phyloP scores from a whole-genome alignment of 2,888 invertebrate genomes.

The Agrotis puta region DNA sequence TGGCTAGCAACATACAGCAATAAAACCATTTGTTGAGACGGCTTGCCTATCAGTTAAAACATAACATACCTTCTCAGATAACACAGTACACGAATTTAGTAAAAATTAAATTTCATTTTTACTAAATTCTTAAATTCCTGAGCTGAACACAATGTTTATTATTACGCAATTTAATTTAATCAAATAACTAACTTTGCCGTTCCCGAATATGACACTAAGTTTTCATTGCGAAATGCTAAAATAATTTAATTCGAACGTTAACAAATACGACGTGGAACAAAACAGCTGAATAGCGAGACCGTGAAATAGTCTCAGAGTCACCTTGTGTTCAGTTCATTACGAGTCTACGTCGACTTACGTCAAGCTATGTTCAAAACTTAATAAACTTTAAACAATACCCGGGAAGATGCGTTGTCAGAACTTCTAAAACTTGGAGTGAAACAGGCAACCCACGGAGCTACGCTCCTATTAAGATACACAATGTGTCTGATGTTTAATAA shows the following conservation, averaged over 20 bases:
- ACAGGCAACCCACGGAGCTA: constrained; percentile 81
- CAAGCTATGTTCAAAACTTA: constrained; percentile 87
- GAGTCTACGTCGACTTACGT: constrained; percentile 83
- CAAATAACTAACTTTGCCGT: constrained; percentile 46
- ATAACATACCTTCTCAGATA: background rate
- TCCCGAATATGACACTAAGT: constrained; percentile 32
- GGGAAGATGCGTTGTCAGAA: constrained; percentile 88
- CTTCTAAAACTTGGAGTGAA: constrained; percentile 83
- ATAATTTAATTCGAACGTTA: constrained; percentile 53
- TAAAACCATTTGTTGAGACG: background rate
- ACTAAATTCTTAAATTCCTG: background rate
- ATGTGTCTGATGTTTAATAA: constrained; percentile 83
- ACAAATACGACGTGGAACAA: constrained; percentile 58
- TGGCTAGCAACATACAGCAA: too few relatives aligned
- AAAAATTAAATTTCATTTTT: too few relatives aligned
- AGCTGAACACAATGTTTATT: constrained; percentile 23
- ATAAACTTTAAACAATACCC: constrained; percentile 89
- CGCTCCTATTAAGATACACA: constrained; percentile 84
- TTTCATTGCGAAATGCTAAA: constrained; percentile 31
- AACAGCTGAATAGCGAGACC: constrained; percentile 64
- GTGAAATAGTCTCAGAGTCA: constrained; percentile 70
- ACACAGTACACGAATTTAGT: too few relatives aligned
- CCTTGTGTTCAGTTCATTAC: constrained; percentile 79
- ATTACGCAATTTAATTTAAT: constrained; percentile 45
- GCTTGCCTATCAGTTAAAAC: background rate